These are phyloP conservation scores for Melinaea marsaeus DNA, from an alignment of 2,888 invertebrate genomes.

Conservation along the genomic window DNA sequence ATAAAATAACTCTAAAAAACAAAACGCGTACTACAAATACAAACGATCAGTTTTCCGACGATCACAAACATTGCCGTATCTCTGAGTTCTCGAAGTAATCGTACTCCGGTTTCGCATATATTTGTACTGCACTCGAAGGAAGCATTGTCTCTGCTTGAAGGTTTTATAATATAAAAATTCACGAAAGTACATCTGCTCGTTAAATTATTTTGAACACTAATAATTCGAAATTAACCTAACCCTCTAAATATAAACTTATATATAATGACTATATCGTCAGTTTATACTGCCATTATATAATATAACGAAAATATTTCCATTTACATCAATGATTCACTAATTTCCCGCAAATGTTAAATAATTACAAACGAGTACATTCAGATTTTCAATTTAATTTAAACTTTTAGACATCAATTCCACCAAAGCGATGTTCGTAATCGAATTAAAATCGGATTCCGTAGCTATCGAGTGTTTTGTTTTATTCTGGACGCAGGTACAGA, in stretches of 20 bases:
- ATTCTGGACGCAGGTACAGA: constrained; percentile 11
- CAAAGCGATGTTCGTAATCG: constrained; percentile 26
- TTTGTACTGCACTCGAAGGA: constrained; percentile 39
- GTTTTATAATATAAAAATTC: not conserved
- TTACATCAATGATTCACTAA: not conserved
- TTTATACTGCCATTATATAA: not conserved
- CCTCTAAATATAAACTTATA: no score
- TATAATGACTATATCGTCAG: no score
- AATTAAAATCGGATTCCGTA: constrained; percentile 29
- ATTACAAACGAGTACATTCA: constrained; percentile 25
- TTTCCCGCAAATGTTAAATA: constrained; percentile 21
- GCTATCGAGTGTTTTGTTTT: constrained; percentile 17
- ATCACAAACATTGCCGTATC: constrained; percentile 24
- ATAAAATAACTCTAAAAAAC: no score
- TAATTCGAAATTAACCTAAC: no score
- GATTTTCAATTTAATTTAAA: constrained; percentile 29
- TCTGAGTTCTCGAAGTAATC: constrained; percentile 46
- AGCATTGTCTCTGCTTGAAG: constrained; percentile 13
- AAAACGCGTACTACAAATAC: no score
- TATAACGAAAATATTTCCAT: not conserved
- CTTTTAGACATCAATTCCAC: constrained; percentile 35
- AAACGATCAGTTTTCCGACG: constrained; percentile 7
- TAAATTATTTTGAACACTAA: no score
- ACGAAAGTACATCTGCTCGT: no score
- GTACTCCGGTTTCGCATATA: constrained; percentile 45